Conservation (phyloP, 2,888 invertebrate genomes). For the Drosophila emarginata region DNA sequence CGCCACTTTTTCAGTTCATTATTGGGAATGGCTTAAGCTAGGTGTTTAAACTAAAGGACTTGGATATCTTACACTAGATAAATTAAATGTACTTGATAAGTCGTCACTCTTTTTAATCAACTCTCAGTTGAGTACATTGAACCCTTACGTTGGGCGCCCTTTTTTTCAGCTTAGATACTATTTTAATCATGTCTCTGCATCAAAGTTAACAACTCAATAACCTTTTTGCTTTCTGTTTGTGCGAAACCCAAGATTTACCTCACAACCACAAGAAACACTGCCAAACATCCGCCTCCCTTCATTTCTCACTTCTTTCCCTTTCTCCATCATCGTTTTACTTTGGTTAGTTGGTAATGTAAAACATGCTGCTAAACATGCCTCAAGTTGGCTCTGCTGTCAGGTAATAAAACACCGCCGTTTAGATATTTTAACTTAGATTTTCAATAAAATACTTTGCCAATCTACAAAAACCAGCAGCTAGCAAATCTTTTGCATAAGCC, state of each 20-base stretch:
- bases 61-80: no score
- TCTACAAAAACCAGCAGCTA: slow-evolving; percentile 28
- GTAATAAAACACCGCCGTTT: slow-evolving; percentile 75
- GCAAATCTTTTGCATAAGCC: slow-evolving; percentile 68
- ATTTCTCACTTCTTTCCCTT: slow-evolving; percentile 17
- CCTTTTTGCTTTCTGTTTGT: not conserved
- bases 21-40: no score
- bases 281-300: not conserved
- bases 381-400: slow-evolving; percentile 45
- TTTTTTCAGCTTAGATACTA: not conserved
- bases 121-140: not conserved
- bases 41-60: no score
- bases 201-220: slow-evolving; percentile 3
- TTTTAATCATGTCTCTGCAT: not conserved
- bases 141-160: not conserved
- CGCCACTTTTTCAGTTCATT: no score
- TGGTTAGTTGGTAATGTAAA: slow-evolving; percentile 47
- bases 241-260: slow-evolving; percentile 1
- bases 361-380: slow-evolving; percentile 61
- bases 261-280: slow-evolving; percentile 1
- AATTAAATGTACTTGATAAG: not conserved
- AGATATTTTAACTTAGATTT: slow-evolving; percentile 73
- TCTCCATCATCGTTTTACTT: not conserved
- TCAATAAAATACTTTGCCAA: slow-evolving; percentile 67
- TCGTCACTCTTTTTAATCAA: not conserved